Percentiles rank a stretch among this genome's conserved stretches.
Evolutionary conservation across 2,797 vertebrate species (phyloP).

Genomic region (Channa striata): DNA sequence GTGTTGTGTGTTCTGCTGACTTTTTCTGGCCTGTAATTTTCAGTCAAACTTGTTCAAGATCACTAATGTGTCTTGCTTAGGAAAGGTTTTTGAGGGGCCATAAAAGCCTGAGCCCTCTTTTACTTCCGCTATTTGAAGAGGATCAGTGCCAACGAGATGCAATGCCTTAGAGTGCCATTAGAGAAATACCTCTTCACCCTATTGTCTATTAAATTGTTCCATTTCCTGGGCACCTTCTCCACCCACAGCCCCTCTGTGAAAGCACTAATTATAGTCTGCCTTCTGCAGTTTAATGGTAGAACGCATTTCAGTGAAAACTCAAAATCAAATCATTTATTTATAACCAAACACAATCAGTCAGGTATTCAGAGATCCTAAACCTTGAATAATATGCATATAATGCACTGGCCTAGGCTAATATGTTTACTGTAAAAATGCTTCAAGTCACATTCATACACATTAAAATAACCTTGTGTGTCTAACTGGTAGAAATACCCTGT

Average conservation of each 20-base stretch:
- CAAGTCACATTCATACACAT: slow-evolving; percentile 3
- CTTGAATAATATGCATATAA: slow-evolving; percentile 9
- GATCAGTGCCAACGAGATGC: slow-evolving; percentile 46
- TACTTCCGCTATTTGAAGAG: slow-evolving; percentile 42
- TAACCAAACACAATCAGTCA: slow-evolving; percentile 4
- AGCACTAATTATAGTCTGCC: slow-evolving; percentile 49
- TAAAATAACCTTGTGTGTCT: slow-evolving; percentile 36
- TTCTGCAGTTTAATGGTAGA: slow-evolving; percentile 37
- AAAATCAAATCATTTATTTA: slow-evolving; percentile 58
- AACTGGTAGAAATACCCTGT: slow-evolving; percentile 51
- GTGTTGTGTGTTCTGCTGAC: slow-evolving; percentile 9
- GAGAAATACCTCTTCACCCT: slow-evolving; percentile 71
- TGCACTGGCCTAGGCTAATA: slow-evolving; percentile 12
- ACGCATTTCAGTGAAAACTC: slow-evolving; percentile 23
- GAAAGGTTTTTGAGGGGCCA: slow-evolving; percentile 40
- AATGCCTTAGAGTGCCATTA: slow-evolving; percentile 65
- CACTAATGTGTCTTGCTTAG: slow-evolving; percentile 36
- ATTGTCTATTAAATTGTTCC: slow-evolving; percentile 74
- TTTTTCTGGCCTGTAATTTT: slow-evolving; percentile 15
- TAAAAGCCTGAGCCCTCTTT: slow-evolving; percentile 32
- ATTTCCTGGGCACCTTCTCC: slow-evolving; percentile 70
- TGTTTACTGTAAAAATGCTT: slow-evolving; percentile 19
- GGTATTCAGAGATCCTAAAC: neutral
- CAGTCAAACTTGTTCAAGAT: slow-evolving; percentile 14
- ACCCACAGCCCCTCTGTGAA: slow-evolving; percentile 53